Evolutionary conservation across 2,113 vertebrate genomes (phyloP), one percentile per base, ranked within the genome.

Genomic region (Aegypius monachus): DNA sequence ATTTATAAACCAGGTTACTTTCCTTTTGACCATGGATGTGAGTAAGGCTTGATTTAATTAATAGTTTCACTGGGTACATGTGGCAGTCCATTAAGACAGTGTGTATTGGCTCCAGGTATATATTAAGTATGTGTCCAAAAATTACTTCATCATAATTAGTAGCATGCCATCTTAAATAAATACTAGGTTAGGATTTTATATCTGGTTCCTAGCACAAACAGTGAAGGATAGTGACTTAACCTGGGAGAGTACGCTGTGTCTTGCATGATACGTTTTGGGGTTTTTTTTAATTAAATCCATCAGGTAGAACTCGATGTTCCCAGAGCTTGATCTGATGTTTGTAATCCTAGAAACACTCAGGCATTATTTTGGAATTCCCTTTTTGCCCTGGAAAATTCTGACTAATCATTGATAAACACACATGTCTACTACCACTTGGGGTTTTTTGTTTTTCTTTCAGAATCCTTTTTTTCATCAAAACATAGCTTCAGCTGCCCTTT

Each of bases 11-110:
- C 45, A 88, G 56, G 47, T 84, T 95, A 84, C 48, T 74, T 88
- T 85, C 21, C 81, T 75, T 79, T 93, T 82, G 94, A 66, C 55
- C 52, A 61, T 53, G 86, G 45, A 66, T 78, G 29, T 59, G 45
- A 66, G 38, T 71, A 78, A 78, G 89, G 47, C 67, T 90, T 86
- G 32, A 88, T 95, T 86, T 92, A 96, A 95, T 97, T 91, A 91
- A 96, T 95, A 74, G 85, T 92, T 95, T 94, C 42, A 56, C 62
- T 86, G 56, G 67, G 29, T 86, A 20, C 63, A n/a, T 63, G 47
- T 81, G 83, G 62, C 90, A 96, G 79, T 93, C 88, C 80, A 86
- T 95, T 95, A 93, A 61, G 82, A 81, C 32, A 47, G 22, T 73
- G 32, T 71, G 25, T 58, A 91, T 89, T 48, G 55, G 73, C 70